Evolutionary conservation across 2,797 vertebrate genomes (phyloP).

Genomic region (Oryzias dopingdopingensis): DNA sequence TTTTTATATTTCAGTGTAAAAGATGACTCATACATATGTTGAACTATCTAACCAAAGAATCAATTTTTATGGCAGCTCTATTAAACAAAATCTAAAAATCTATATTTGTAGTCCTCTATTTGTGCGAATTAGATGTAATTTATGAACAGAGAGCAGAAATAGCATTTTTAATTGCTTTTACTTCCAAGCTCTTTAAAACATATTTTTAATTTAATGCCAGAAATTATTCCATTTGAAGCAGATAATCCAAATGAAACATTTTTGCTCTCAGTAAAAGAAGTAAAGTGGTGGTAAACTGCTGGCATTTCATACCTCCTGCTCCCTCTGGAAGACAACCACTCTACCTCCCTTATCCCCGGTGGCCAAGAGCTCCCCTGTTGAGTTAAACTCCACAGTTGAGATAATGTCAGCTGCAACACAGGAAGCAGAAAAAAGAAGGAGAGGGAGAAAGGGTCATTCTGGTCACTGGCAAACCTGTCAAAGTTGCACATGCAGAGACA

Average conservation of each 20-base stretch:
- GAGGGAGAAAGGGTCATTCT: constrained; percentile 50
- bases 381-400: constrained; percentile 98
- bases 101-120: neutral
- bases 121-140: neutral
- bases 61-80: neutral
- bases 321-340: constrained; percentile 97
- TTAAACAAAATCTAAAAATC: neutral
- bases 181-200: neutral
- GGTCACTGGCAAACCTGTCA: constrained; percentile 41
- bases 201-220: constrained; percentile 2
- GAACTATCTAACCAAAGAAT: neutral
- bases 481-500: constrained; percentile 30
- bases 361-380: constrained; percentile 94
- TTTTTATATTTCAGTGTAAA: neutral
- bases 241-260: constrained; percentile 24
- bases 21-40: neutral
- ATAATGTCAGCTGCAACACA: constrained; percentile 93
- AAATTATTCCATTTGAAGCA: constrained; percentile 4
- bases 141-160: neutral
- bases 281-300: constrained; percentile 53
- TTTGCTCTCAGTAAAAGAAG: constrained; percentile 28
- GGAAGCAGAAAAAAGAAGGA: constrained; percentile 45
- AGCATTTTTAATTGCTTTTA: neutral
- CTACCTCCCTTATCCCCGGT: constrained; percentile 97
- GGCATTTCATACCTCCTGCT: constrained; percentile 89